Evolutionary conservation across 2,888 invertebrate genomes (phyloP), one percentile per base, ranked within the genome.

Genomic region (Gastracanthus pulcherrimus): DNA sequence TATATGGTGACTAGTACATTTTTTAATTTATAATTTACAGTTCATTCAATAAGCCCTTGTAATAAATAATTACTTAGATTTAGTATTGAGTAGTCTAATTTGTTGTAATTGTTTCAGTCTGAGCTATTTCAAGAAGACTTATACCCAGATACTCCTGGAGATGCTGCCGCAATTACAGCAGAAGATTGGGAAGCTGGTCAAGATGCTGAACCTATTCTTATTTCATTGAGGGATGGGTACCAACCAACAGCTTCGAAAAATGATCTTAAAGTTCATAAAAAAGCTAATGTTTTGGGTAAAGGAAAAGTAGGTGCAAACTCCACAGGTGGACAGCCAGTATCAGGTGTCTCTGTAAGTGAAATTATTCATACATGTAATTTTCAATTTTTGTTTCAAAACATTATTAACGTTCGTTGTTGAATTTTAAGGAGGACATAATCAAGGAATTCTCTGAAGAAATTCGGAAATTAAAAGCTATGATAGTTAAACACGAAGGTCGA

Each of bases 61-160:
- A 62, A 77, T 70, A 48, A 70, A 36, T 26, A 34, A 34, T 38
- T 1, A 5, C 13, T 36, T 58, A 5, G 41, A 19, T 55, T 16
- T 51, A 9, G 2, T 19, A 9, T 23, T 23, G 23, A n/a, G n/a
- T n/a, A n/a, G n/a, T 16, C 3, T 60, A 31, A 29, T 60, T 5
- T 55, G 31, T 1, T n/a, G 41, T 41, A 48, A 48, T 48, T 66
- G 19, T 83, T 81, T 41, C 89, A 95, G 94, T 98, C 98, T 83
- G 98, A 98, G 92, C 94, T 97, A 88, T 99, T 99, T 94, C 99
- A 99, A 93, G 98, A 98, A 92, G 99, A 99, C 92, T 93, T 99
- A 84, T 99, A 98, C 92, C 99, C 99, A 0, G 98, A 98, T 90
- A 98, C 99, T 7, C 93, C 97, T 23, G 97, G 98, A 75, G 97